A percentile compares a stretch with the other conserved stretches of the same genome.
phyloP scores from a whole-genome alignment of 2,888 invertebrate genomes.

The Marasmarcha lunaedactyla region DNA sequence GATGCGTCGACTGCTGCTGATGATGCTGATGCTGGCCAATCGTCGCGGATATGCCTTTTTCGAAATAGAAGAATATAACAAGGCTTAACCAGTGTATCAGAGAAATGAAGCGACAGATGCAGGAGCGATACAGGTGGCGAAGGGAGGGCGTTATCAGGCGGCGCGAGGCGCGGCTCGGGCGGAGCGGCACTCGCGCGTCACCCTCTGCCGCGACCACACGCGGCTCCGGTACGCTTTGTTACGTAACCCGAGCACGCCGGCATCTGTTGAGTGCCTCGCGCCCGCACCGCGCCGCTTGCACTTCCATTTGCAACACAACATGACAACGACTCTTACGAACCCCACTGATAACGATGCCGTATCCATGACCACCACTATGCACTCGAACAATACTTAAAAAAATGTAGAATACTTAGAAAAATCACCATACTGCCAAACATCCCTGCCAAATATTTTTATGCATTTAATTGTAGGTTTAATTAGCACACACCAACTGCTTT shows the following conservation, averaged over 20 bases:
- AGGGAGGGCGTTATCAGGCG: conserved; percentile 12
- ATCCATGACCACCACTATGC: conserved; percentile 31
- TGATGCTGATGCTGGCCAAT: conserved; percentile 9
- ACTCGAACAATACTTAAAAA: conserved; percentile 36
- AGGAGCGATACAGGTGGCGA: conserved; percentile 8
- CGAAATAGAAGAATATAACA: neutral
- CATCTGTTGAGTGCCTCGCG: conserved; percentile 56
- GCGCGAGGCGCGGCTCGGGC: conserved; percentile 16
- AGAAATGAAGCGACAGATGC: neutral
- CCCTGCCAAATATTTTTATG: conserved; percentile 39
- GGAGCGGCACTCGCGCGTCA: conserved; percentile 51
- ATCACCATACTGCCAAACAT: conserved; percentile 35
- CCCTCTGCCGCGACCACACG: conserved; percentile 39
- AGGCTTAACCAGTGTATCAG: neutral
- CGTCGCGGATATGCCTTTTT: no score
- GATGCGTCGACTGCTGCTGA: conserved; percentile 9
- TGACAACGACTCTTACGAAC: conserved; percentile 36
- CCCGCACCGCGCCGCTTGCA: conserved; percentile 50
- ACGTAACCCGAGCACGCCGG: conserved; percentile 49
- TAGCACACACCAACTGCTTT: neutral
- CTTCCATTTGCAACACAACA: conserved; percentile 46
- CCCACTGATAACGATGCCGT: conserved; percentile 25
- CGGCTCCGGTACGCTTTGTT: conserved; percentile 38
- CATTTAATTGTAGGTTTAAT: conserved; percentile 26
- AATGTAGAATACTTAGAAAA: conserved; percentile 25